Conservation (phyloP, 2,113 vertebrate genomes). For the Caranx ignobilis region DNA sequence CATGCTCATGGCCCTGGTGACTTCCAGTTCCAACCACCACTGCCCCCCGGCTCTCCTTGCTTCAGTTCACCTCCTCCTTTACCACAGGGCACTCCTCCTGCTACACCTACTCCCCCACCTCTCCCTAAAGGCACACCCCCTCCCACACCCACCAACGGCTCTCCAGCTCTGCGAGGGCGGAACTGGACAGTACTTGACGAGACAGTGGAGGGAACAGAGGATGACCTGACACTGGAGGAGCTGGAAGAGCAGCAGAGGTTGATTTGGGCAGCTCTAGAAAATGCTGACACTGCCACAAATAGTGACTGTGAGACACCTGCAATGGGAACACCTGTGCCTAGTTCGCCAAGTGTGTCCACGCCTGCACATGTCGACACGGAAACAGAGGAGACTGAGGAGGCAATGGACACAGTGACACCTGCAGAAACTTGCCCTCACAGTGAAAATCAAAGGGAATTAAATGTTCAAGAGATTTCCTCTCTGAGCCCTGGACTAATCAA, state of each 20-base stretch:
- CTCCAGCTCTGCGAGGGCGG: slow-evolving; percentile 64
- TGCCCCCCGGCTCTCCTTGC: slow-evolving; percentile 87
- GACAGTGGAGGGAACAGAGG: slow-evolving; percentile 83
- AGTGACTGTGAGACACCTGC: slow-evolving; percentile 90
- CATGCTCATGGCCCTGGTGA: slow-evolving; percentile 66
- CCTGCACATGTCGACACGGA: slow-evolving; percentile 83
- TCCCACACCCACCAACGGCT: slow-evolving; percentile 80
- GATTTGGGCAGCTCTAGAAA: slow-evolving; percentile 94
- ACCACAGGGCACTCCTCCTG: slow-evolving; percentile 90
- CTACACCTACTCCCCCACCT: slow-evolving; percentile 85
- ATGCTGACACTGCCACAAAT: slow-evolving; percentile 86
- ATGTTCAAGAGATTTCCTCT: slow-evolving; percentile 19
- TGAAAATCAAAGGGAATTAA: slow-evolving; percentile 37
- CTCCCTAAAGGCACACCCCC: slow-evolving; percentile 89
- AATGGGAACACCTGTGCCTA: slow-evolving; percentile 84
- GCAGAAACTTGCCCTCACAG: slow-evolving; percentile 34
- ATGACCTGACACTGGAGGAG: slow-evolving; percentile 93
- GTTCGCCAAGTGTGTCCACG: slow-evolving; percentile 87
- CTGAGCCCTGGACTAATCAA: slow-evolving; percentile 29
- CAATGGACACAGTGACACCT: slow-evolving; percentile 28
- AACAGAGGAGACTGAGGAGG: slow-evolving; percentile 62
- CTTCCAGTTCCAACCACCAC: slow-evolving; percentile 90
- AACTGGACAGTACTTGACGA: slow-evolving; percentile 73
- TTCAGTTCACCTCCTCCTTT: slow-evolving; percentile 88
- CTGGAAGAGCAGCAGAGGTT: slow-evolving; percentile 95